Conservation (phyloP, 1,140 invertebrate species). For the Apis florea region DNA sequence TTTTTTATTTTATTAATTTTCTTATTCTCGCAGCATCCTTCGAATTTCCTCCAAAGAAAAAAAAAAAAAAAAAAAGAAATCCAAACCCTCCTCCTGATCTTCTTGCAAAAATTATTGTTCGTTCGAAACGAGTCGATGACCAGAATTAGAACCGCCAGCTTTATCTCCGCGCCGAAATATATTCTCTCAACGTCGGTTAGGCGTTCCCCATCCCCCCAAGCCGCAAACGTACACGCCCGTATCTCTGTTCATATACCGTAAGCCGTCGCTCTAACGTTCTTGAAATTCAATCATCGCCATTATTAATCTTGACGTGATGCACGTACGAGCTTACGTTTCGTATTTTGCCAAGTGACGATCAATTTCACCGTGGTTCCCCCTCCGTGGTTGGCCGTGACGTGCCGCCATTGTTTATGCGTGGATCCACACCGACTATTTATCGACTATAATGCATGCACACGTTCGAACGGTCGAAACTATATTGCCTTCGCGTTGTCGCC, state of each 20-base stretch:
- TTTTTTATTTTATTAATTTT: no score
- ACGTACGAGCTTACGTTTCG: conserved; percentile 24
- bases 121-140: not conserved
- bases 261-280: conserved; percentile 16
- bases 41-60: no score
- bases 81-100: no score
- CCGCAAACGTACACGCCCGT: not conserved
- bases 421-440: conserved; percentile 21
- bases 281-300: conserved; percentile 49
- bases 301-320: conserved; percentile 51
- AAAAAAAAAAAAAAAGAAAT: no score
- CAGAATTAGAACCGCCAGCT: conserved; percentile 3
- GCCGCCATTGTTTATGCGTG: not conserved
- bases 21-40: no score
- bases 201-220: no score
- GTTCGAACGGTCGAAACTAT: conserved; percentile 33
- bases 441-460: no score
- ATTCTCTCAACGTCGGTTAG: conserved; percentile 23
- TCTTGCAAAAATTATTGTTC: not conserved
- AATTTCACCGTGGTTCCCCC: conserved; percentile 42
- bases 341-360: conserved; percentile 44
- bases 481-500: not conserved
- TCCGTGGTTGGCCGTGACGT: conserved; percentile 39
- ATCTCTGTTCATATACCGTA: not conserved
- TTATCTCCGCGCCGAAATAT: conserved; percentile 35